A percentile compares a stretch with the other conserved stretches of the same genome.
These are phyloP conservation scores for Agriopis marginaria DNA, from an alignment of 2,888 invertebrate genomes.

Conservation along the genomic window DNA sequence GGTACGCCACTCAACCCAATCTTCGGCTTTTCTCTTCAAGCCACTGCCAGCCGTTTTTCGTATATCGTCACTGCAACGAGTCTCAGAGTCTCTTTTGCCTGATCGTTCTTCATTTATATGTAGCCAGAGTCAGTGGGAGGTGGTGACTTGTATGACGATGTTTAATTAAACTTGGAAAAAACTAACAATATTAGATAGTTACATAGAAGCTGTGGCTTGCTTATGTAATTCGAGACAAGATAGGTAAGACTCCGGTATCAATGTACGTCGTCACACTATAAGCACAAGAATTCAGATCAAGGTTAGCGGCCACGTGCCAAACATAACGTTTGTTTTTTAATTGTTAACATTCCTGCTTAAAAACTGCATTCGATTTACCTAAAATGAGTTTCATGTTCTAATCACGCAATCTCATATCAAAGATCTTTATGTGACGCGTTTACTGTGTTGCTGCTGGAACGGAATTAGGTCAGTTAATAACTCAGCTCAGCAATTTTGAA, in stretches of 20 bases:
- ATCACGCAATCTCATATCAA: conserved; percentile 43
- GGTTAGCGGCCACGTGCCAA: conserved; percentile 31
- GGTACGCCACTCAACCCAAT: no score
- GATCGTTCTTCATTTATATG: no score
- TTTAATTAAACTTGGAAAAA: not conserved
- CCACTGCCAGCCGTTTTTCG: no score
- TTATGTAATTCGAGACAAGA: conserved; percentile 10
- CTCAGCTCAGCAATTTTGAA: conserved; percentile 8
- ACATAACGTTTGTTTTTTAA: conserved; percentile 22
- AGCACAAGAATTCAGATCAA: conserved; percentile 33
- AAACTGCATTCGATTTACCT: conserved; percentile 11
- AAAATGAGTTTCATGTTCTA: conserved; percentile 24
- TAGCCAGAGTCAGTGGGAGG: no score
- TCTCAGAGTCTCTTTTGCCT: no score
- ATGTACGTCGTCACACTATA: conserved; percentile 29
- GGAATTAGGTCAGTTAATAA: conserved; percentile 34
- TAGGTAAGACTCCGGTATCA: conserved; percentile 22
- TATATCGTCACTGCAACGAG: no score
- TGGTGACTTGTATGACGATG: no score
- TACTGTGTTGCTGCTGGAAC: conserved; percentile 11
- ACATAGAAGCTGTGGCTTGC: not conserved
- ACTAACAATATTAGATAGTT: not conserved
- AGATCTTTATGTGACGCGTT: conserved; percentile 38
- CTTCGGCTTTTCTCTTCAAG: no score
- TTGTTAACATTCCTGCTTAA: conserved; percentile 12